A percentile compares a stretch with the other conserved stretches of the same genome.
Conservation (phyloP, 2,113 vertebrate genomes). For the Amazona guildingii region DNA sequence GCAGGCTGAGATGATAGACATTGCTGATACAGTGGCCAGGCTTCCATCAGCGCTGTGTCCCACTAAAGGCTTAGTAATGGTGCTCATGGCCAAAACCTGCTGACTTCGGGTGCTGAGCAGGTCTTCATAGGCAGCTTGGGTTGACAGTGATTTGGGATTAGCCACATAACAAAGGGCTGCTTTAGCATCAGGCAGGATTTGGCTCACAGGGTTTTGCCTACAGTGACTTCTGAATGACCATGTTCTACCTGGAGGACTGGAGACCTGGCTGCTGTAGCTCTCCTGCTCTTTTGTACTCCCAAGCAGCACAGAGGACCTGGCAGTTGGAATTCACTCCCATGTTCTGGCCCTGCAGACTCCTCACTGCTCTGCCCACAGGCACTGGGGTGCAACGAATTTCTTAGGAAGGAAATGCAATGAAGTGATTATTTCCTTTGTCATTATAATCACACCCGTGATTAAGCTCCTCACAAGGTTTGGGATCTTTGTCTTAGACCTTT, state of each 20-base stretch:
- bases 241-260: rapidly evolving
- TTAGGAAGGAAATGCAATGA: not conserved
- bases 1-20: not conserved
- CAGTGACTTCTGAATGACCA: not conserved
- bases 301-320: rapidly evolving
- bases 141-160: not conserved
- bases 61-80: not conserved
- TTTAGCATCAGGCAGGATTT: not conserved
- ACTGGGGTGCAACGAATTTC: not conserved
- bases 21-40: not conserved
- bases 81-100: not conserved
- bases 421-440: slow-evolving; percentile 38
- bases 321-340: not conserved
- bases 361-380: not conserved
- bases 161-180: not conserved
- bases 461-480: not conserved
- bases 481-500: not conserved
- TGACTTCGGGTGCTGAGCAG: not conserved
- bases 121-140: not conserved
- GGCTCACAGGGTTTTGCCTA: not conserved
- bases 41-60: not conserved
- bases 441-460: not conserved
- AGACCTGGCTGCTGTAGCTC: not conserved
- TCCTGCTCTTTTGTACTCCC: not conserved
- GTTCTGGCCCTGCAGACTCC: not conserved